Percentiles rank a stretch among this genome's conserved stretches.
phyloP scores from a whole-genome alignment of 2,888 invertebrate species.

The Lycaena phlaeas region DNA sequence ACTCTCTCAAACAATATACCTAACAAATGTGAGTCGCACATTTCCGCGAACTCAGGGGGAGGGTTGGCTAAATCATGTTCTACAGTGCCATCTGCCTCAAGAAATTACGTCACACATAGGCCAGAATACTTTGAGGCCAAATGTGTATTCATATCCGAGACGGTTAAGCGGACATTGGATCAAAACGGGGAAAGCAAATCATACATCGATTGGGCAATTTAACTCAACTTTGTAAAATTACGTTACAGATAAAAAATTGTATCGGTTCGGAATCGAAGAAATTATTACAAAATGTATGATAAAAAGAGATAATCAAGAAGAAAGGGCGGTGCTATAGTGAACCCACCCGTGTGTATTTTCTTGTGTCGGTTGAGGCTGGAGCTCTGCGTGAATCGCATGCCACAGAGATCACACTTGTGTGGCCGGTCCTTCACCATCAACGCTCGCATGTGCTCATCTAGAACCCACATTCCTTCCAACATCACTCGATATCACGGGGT shows the following conservation, averaged over 20 bases:
- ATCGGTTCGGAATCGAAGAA: neutral
- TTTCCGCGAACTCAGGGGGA: conserved; percentile 68
- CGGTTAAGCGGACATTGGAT: conserved; percentile 73
- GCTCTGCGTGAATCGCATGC: conserved; percentile 81
- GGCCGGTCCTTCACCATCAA: conserved; percentile 73
- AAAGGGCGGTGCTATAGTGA: conserved; percentile 38
- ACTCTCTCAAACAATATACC: conserved; percentile 50
- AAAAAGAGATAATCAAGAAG: conserved; percentile 23
- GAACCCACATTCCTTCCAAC: conserved; percentile 42
- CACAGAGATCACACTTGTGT: conserved; percentile 78
- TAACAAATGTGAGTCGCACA: conserved; percentile 38
- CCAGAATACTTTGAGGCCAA: conserved; percentile 54
- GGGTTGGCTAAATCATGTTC: conserved; percentile 40
- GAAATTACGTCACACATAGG: conserved; percentile 44
- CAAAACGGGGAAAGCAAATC: neutral
- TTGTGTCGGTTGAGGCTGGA: conserved; percentile 81
- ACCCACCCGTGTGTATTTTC: conserved; percentile 78
- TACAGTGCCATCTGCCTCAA: conserved; percentile 55
- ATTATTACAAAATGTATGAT: conserved; percentile 16
- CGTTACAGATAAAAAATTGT: neutral
- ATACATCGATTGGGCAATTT: too few species aligned
- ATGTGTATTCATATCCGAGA: conserved; percentile 76
- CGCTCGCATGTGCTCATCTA: conserved; percentile 72
- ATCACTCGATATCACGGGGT: conserved; percentile 24
- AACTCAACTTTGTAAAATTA: too few species aligned